These are phyloP conservation scores for Temnothorax longispinosus DNA, from an alignment of 1,140 invertebrate species.

Conservation along the genomic window DNA sequence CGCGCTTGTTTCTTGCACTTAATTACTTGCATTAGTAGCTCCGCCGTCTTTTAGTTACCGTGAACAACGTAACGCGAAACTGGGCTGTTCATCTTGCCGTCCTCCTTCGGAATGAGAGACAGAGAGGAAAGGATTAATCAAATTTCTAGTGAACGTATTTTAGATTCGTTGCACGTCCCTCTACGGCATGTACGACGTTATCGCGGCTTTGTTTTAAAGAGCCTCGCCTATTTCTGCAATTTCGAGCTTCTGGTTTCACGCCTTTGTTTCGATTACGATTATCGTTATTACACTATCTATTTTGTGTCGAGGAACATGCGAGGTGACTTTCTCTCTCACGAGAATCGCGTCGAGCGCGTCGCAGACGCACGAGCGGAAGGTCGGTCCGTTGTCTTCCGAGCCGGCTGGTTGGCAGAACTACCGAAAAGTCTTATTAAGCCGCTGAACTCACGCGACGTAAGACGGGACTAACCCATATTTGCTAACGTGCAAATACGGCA, in stretches of 20 bases:
- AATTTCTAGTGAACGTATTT: constrained; percentile 39
- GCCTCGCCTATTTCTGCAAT: neutral
- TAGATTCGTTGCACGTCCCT: constrained; percentile 7
- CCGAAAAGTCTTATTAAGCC: constrained; percentile 64
- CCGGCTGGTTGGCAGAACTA: neutral
- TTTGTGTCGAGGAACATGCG: neutral
- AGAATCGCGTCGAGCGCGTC: neutral
- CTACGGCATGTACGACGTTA: neutral
- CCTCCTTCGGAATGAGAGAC: neutral
- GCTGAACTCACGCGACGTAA: constrained; percentile 54
- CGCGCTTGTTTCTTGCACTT: constrained; percentile 58
- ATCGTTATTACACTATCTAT: neutral
- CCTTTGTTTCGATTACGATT: neutral
- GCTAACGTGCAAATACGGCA: constrained; percentile 61
- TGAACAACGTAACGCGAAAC: constrained; percentile 47
- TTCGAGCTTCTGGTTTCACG: neutral
- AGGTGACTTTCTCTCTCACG: neutral
- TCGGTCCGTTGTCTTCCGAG: neutral
- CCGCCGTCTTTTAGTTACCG: constrained; percentile 59
- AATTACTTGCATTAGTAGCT: constrained; percentile 67
- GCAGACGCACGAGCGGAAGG: neutral
- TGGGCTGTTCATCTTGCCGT: constrained; percentile 48
- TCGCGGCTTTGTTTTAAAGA: constrained; percentile 10
- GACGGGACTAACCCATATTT: constrained; percentile 70
- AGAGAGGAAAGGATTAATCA: constrained; percentile 49